These are phyloP conservation scores for Sciurus carolinensis DNA, from an alignment of 2,797 vertebrate species.

Conservation along the genomic window DNA sequence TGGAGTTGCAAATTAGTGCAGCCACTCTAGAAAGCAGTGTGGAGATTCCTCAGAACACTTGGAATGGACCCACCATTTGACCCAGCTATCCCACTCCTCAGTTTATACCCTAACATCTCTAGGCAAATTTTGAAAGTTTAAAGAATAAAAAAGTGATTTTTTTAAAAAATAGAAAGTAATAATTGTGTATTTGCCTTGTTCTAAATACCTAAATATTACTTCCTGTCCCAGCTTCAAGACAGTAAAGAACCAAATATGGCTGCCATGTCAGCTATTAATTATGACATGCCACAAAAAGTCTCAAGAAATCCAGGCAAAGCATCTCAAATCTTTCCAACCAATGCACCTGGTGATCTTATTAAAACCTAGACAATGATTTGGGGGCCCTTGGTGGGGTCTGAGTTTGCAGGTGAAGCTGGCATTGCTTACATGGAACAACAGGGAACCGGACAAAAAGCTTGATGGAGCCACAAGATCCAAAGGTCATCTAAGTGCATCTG, in stretches of 20 bases:
- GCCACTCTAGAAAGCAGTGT: too few relatives aligned
- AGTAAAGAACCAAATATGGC: background rate
- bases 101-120: background rate
- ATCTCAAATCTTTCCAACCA: background rate
- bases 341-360: background rate
- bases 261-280: background rate
- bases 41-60: too few relatives aligned
- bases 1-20: too few relatives aligned
- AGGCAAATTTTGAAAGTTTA: constrained; percentile 43
- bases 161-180: background rate
- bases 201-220: too few relatives aligned
- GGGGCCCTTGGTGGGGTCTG: background rate
- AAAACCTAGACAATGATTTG: background rate
- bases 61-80: too few relatives aligned
- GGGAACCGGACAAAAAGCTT: fast-evolving
- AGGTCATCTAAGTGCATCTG: background rate
- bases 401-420: background rate
- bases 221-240: background rate
- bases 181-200: background rate
- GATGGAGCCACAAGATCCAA: fast-evolving
- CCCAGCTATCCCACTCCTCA: too few relatives aligned
- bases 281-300: background rate
- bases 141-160: constrained; percentile 52
- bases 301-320: background rate
- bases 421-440: background rate